These are phyloP conservation scores for Carassius gibelio DNA, from an alignment of 2,113 vertebrate species.

Conservation along the genomic window DNA sequence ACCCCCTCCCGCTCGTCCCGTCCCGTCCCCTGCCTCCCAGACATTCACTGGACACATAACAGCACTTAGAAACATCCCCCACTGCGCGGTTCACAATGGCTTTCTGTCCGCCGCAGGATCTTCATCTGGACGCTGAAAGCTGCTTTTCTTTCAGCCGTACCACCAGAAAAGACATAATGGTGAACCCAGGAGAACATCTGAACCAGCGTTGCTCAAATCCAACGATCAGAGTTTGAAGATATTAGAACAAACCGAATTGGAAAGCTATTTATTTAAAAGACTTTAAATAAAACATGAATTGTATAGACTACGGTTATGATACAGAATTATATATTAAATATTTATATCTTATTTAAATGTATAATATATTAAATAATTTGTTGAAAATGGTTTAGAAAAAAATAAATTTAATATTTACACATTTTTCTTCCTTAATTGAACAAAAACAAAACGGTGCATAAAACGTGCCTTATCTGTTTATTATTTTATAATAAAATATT, in stretches of 20 bases:
- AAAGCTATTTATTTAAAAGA: too few relatives aligned
- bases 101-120: constrained; percentile 65
- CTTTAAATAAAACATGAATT: too few relatives aligned
- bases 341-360: too few relatives aligned
- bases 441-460: too few relatives aligned
- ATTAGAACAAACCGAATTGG: neutral
- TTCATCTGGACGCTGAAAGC: constrained; percentile 51
- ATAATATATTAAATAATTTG: neutral
- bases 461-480: neutral
- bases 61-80: neutral
- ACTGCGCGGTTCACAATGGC: constrained; percentile 69
- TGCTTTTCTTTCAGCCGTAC: neutral
- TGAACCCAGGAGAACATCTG: neutral
- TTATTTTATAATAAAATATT: neutral
- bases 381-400: neutral
- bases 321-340: too few relatives aligned
- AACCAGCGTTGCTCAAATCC: too few relatives aligned
- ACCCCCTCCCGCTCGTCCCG: too few relatives aligned
- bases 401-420: too few relatives aligned
- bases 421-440: too few relatives aligned
- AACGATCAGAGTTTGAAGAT: too few relatives aligned
- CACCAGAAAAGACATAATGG: too few relatives aligned
- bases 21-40: neutral
- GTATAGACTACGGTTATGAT: neutral
- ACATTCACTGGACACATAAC: too few relatives aligned